Base-by-base conservation (phyloP, 1,140 invertebrate species). In the Sarcophaga peregrina region DNA sequence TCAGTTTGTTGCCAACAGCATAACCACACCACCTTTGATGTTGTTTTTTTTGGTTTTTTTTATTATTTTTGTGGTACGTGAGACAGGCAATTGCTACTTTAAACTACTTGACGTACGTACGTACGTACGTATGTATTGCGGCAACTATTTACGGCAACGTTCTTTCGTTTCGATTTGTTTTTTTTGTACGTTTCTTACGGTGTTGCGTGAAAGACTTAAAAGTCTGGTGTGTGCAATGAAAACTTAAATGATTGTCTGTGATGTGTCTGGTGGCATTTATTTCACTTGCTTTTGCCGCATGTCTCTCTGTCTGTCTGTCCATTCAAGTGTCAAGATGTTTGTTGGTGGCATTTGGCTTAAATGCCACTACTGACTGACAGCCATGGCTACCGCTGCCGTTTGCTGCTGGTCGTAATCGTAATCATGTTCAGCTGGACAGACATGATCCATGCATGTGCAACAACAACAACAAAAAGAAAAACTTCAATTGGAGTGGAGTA, bases 21-120 rank as follows among this genome's bases (percentile, higher is more conserved):
- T 4, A 37, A 37, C 25, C 25, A 37, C 25, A 37, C 25, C 25
- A 37, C 25, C 25, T 37, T 37, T 37, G 4, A 37, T 37, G 25
- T 37, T 37, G 1, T 37, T 37, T 37, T 1, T 37, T 37, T 37
- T 37, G 25, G n/a, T n/a, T n/a, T n/a, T n/a, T n/a, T n/a, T n/a
- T n/a, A n/a, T n/a, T n/a, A n/a, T n/a, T 37, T 37, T 37, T 37
- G 25, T 37, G 25, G 75, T 78, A 78, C 75, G 75, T 78, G 75
- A 78, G 75, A 20, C 75, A 78, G 50, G 75, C 75, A 78, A 78
- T 78, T 78, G 75, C 47, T 78, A 17, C 54, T n/a, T 58, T 58
- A 58, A 58, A 58, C 54, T 58, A 58, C 54, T 58, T 58, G n/a
- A n/a, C n/a, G n/a, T n/a, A n/a, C n/a, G n/a, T n/a, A n/a, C n/a